Percentiles rank a stretch among this genome's conserved stretches.
Conservation (phyloP, 2,888 invertebrate genomes). For the Euproctis similis region DNA sequence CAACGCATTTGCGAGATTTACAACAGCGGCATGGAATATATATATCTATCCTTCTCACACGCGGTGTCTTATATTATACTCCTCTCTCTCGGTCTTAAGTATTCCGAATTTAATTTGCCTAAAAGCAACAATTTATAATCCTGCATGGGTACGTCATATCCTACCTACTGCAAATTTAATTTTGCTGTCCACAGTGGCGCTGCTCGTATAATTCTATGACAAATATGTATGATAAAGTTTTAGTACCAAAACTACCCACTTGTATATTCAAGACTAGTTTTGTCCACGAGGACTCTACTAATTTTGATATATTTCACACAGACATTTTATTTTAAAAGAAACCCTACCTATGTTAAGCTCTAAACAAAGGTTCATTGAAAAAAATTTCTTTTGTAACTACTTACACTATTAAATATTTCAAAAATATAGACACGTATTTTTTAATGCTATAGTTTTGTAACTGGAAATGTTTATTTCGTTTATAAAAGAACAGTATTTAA, state of each 20-base stretch:
- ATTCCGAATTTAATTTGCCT: conserved; percentile 39
- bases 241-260: conserved; percentile 15
- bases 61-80: conserved; percentile 3
- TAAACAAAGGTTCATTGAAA: no score
- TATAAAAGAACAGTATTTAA: no score
- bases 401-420: no score
- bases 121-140: conserved; percentile 44
- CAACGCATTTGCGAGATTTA: conserved; percentile 44
- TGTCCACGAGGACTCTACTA: no score
- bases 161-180: conserved; percentile 18
- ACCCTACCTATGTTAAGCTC: no score
- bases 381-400: no score
- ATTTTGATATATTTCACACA: no score
- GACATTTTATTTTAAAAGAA: no score
- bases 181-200: conserved; percentile 17
- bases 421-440: no score
- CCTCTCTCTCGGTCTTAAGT: conserved; percentile 19
- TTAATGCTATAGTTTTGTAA: no score
- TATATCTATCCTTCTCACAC: conserved; percentile 13
- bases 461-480: no score
- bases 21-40: conserved; percentile 12
- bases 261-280: conserved; percentile 9
- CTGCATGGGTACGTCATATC: conserved; percentile 22
- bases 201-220: conserved; percentile 9
- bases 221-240: conserved; percentile 5